Percentiles rank a stretch among this genome's conserved stretches.
Conservation (phyloP, 2,113 vertebrate genomes). For the Gadus chalcogrammus region DNA sequence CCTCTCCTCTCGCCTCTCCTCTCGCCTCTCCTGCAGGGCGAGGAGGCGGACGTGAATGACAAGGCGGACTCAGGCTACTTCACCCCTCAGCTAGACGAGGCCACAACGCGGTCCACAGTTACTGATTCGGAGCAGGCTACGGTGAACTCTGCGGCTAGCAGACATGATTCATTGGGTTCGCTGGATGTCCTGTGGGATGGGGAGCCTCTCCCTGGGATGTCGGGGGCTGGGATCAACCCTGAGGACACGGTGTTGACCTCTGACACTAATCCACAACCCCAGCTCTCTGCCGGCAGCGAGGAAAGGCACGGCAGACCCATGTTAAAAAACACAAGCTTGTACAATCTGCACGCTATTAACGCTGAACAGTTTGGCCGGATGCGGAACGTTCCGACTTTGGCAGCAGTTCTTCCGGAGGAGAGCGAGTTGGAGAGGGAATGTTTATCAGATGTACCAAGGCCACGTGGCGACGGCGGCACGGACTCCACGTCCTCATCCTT, state of each 20-base stretch:
- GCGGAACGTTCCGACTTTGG: conserved; percentile 33
- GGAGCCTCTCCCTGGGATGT: conserved; percentile 20
- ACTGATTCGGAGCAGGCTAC: conserved; percentile 29
- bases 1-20: too few relatives aligned
- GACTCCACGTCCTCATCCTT: conserved; percentile 32
- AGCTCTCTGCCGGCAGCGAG: conserved; percentile 17
- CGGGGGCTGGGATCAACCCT: conserved; percentile 16
- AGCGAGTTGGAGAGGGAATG: conserved; percentile 28
- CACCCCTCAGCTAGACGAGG: conserved; percentile 37
- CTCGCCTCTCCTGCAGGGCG: conserved; percentile 43
- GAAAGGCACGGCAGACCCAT: conserved; percentile 50
- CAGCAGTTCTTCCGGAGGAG: conserved; percentile 26
- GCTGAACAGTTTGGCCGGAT: conserved; percentile 18
- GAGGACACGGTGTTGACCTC: conserved; percentile 29
- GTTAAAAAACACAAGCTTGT: conserved; percentile 64
- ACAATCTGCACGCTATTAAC: conserved; percentile 60
- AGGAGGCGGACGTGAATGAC: conserved; percentile 28
- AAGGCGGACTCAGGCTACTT: conserved; percentile 53
- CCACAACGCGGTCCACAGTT: conserved; percentile 20
- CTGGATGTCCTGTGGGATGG: conserved; percentile 47
- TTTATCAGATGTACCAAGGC: conserved; percentile 10
- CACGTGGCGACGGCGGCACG: background rate
- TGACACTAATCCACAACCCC: conserved; percentile 29
- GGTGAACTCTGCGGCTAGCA: background rate
- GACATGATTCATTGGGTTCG: background rate